Evolutionary conservation across 2,113 vertebrate species (phyloP).

Genomic region (Sorex fumeus): DNA sequence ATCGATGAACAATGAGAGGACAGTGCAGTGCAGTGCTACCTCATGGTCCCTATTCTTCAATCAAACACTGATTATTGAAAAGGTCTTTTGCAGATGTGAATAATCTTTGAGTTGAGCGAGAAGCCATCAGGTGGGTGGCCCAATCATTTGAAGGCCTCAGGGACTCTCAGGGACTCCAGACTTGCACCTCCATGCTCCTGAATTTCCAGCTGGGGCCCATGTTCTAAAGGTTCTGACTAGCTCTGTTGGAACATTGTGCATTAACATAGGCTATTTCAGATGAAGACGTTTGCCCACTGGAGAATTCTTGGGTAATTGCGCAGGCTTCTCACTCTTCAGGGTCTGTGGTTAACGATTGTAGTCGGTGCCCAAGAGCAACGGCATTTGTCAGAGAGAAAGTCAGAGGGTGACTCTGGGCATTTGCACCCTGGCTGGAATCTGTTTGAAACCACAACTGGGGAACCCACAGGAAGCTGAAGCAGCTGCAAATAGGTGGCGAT

Average conservation of each 20-base stretch:
- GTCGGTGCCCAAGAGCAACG: not conserved
- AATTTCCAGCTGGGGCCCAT: not conserved
- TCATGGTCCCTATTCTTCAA: not conserved
- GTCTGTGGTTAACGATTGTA: slow-evolving; percentile 47
- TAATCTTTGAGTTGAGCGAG: not conserved
- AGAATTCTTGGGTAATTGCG: not conserved
- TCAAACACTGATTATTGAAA: not conserved
- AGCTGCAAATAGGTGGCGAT: not conserved
- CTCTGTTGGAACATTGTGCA: not conserved
- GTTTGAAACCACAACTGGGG: not conserved
- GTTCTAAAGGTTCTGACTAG: not conserved
- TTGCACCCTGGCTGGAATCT: slow-evolving; percentile 1
- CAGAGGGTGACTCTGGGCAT: not conserved
- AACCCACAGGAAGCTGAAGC: not conserved
- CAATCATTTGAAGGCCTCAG: not conserved
- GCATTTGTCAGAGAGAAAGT: not conserved
- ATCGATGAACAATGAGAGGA: no score
- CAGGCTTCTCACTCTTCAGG: not conserved
- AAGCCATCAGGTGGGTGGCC: no score
- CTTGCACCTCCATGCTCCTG: no score
- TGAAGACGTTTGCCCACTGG: slow-evolving; percentile 48
- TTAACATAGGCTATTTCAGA: slow-evolving; percentile 37
- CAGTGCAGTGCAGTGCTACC: no score
- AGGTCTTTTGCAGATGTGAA: not conserved
- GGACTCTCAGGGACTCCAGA: no score